Percentiles rank a stretch among this genome's conserved stretches.
Evolutionary conservation across 2,797 vertebrate genomes (phyloP).

Genomic region (Halcyon leucocephala): DNA sequence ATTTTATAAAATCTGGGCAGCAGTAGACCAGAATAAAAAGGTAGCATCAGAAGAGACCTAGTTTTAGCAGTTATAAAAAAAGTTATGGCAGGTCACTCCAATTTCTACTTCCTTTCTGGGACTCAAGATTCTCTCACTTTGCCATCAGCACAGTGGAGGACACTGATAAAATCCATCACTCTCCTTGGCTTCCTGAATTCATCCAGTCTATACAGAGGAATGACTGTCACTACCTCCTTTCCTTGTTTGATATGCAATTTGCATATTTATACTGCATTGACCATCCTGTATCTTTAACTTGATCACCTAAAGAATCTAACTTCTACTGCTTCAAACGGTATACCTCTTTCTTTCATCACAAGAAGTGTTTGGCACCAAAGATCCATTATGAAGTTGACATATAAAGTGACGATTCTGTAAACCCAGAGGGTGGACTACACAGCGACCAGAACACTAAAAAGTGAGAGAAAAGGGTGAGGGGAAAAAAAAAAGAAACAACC

Average conservation of each 20-base stretch:
- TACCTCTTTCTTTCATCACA: conserved; percentile 87
- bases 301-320: not conserved
- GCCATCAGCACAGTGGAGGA: not conserved
- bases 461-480: not conserved
- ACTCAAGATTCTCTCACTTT: not conserved
- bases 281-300: not conserved
- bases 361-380: conserved; percentile 64
- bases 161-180: not conserved
- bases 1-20: not conserved
- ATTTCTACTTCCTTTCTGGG: not conserved
- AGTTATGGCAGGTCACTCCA: not conserved
- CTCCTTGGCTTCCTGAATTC: not conserved
- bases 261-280: not conserved
- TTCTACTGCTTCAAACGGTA: not conserved
- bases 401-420: conserved; percentile 78
- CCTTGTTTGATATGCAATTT: not conserved
- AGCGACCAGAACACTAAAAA: conserved; percentile 85
- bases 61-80: not conserved
- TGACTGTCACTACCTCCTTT: not conserved
- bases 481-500: not conserved
- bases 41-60: not conserved
- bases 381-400: conserved; percentile 82
- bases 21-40: not conserved
- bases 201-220: not conserved
- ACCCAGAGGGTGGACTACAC: conserved; percentile 72